Conservation (phyloP, 2,797 vertebrate species). For the Sebastes wilsoni region DNA sequence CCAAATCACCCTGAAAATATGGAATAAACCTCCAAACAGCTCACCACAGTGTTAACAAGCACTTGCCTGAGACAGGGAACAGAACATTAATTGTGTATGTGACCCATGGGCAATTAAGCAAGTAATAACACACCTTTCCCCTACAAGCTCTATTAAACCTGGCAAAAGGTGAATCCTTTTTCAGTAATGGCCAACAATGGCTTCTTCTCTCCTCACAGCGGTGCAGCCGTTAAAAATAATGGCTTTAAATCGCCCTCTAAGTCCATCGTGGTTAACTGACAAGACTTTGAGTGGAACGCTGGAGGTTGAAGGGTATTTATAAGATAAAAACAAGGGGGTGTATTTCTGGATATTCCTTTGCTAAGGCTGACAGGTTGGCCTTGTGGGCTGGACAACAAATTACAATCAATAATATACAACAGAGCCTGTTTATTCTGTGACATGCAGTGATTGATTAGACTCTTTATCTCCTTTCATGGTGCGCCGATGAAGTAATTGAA, state of each 20-base stretch:
- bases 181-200: slow-evolving; percentile 44
- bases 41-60: slow-evolving; percentile 1
- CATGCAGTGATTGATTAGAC: background rate
- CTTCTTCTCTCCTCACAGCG: slow-evolving; percentile 5
- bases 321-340: background rate
- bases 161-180: slow-evolving; percentile 37
- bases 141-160: slow-evolving; percentile 68
- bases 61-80: slow-evolving; percentile 16
- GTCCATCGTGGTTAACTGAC: slow-evolving; percentile 35
- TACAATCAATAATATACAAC: background rate
- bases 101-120: slow-evolving; percentile 54
- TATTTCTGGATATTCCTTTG: background rate
- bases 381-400: background rate
- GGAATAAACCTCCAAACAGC: background rate
- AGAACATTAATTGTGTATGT: slow-evolving; percentile 54
- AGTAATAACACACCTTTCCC: slow-evolving; percentile 62
- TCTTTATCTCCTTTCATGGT: background rate
- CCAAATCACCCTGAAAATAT: background rate
- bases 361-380: background rate
- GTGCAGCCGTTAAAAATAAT: slow-evolving; percentile 21
- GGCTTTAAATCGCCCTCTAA: background rate
- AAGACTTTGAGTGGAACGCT: background rate
- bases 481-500: background rate
- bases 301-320: background rate
- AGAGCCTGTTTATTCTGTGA: background rate